Evolutionary conservation across 2,888 invertebrate species (phyloP).

Genomic region (Drosophila villosipedis): DNA sequence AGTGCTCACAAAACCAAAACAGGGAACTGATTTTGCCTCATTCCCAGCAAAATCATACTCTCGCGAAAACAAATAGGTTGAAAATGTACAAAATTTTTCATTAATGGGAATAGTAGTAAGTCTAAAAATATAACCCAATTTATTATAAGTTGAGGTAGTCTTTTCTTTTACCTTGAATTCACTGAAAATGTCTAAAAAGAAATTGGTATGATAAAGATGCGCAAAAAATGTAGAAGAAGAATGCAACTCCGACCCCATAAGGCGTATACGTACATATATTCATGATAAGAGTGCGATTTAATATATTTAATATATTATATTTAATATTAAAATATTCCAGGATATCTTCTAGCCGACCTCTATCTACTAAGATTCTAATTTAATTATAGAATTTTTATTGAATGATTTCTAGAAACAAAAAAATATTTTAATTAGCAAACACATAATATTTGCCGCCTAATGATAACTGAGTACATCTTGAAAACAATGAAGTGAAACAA

Average conservation of each 20-base stretch:
- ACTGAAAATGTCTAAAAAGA: no score
- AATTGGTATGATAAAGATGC: background rate
- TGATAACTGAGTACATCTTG: no score
- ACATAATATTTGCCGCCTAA: background rate
- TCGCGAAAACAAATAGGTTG: background rate
- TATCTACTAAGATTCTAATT: no score
- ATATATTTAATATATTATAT: background rate
- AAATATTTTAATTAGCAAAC: background rate
- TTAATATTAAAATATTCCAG: background rate
- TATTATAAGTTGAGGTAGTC: background rate
- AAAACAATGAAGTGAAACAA: background rate
- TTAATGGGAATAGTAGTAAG: background rate
- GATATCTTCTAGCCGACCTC: background rate
- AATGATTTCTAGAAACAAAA: background rate
- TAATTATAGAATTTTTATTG: background rate
- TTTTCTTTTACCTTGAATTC: background rate
- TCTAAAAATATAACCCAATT: background rate
- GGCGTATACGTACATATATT: background rate
- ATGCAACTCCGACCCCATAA: no score
- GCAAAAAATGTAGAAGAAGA: background rate
- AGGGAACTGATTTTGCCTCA: background rate
- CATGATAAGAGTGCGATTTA: background rate
- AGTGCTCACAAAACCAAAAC: constrained; percentile 2
- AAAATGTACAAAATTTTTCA: background rate
- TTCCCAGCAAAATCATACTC: background rate